Evolutionary conservation across 2,888 invertebrate species (phyloP), one percentile per base, ranked within the genome.

Genomic region (Biston betularia): DNA sequence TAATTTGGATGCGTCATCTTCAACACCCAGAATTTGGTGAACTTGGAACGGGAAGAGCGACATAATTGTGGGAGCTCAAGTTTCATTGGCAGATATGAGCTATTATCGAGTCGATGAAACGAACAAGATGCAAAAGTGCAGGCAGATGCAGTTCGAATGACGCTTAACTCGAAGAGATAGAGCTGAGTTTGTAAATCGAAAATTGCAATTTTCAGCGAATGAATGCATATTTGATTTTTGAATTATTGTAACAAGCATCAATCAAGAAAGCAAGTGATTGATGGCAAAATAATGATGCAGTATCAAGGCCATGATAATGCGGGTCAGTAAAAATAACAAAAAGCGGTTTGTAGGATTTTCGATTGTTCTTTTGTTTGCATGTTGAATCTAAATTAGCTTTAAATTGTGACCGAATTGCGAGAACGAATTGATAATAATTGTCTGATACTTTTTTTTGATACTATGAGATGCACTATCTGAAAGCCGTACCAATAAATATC

Each of bases 1-100:
- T 88, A 85, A 90, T 90, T 89, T 80, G 77, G 81, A 83, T 89
- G 90, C 90, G 82, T 88, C 88, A 87, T 86, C 83, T 81, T 69
- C 74, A 50, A 63, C 52, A 64, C 75, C 86, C 86, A 85, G 79
- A 76, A 75, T 76, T 70, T 56, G 57, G 63, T 78, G 89, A 78
- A 64, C 85, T 76, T 65, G 69, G 57, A 61, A 66, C 62, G 58
- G 57, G 67, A 65, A 59, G 57, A 54, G 34, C n/a, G 35, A 38
- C 57, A 54, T 69, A 69, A 69, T 45, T 55, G 40, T 55, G 53
- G 66, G 50, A 73, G 84, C 59, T 79, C 86, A 71, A 64, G 65
- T 34, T 74, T 48, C 46, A 67, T 63, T 84, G 85, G 88, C 71
- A 69, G 64, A 52, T 63, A 65, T 45, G 62, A 53, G 60, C 65